These are phyloP conservation scores for Lamprotornis superbus DNA, from an alignment of 2,113 vertebrate genomes.

Conservation along the genomic window DNA sequence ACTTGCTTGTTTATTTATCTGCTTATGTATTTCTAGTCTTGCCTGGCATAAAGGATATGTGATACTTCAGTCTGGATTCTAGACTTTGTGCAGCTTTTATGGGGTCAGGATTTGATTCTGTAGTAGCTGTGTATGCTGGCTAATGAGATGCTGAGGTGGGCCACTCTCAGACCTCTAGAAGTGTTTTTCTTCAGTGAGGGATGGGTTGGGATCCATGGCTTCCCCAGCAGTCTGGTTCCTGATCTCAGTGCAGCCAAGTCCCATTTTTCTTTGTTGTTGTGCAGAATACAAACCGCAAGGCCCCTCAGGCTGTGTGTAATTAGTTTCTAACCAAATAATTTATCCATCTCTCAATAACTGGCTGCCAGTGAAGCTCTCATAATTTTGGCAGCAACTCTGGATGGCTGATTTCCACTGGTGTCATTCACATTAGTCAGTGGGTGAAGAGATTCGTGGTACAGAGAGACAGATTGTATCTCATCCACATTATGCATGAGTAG, in stretches of 20 bases:
- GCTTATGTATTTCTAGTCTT: background rate
- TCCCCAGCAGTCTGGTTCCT: background rate
- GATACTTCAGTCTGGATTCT: background rate
- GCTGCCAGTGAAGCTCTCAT: slow-evolving; percentile 27
- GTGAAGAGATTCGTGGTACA: background rate
- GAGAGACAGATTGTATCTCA: slow-evolving; percentile 38
- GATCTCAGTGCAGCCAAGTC: background rate
- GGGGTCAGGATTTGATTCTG: background rate
- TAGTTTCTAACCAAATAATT: slow-evolving; percentile 56
- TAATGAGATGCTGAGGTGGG: background rate
- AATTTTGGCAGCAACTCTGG: slow-evolving; percentile 27
- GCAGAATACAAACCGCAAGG: background rate
- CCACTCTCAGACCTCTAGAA: background rate
- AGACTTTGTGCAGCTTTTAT: background rate
- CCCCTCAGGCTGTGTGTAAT: slow-evolving; percentile 27
- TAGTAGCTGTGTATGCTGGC: background rate
- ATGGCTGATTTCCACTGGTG: slow-evolving; percentile 46
- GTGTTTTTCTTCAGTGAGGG: background rate
- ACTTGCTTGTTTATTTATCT: background rate
- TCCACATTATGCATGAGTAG: background rate
- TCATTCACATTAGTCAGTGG: slow-evolving; percentile 45
- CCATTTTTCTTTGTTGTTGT: slow-evolving; percentile 5
- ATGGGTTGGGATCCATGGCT: background rate
- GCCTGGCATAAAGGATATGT: background rate
- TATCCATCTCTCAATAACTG: slow-evolving; percentile 49